Evolutionary conservation across 2,888 invertebrate genomes (phyloP), one percentile per base, ranked within the genome.

Genomic region (Euphydryas editha): DNA sequence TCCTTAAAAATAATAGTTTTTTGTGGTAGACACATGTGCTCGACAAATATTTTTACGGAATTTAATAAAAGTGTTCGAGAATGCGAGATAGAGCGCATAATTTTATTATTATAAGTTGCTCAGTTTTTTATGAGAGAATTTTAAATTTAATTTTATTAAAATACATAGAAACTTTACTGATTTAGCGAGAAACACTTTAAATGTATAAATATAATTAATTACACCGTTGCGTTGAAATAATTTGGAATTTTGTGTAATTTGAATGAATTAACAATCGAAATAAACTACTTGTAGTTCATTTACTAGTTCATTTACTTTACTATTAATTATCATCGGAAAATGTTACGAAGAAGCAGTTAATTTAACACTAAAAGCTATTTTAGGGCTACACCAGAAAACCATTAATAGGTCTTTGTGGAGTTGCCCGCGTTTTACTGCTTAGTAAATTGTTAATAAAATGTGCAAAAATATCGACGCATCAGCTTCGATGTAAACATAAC

Each of bases 1-100:
- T 68, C 65, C 58, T 68, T 68, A 70, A 82, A 84, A 76, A 79
- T 84, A 84, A 86, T 84, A 81, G 81, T 78, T 85, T 84, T 87
- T 81, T 82, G 70, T 68, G 69, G 64, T 73, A 79, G 83, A 77
- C 86, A 83, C 87, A 88, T 87, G 85, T 85, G 87, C 75, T 75
- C 60, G 70, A 72, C 65, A 70, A 55, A 57, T 63, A 60, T 51
- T 66, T 67, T 46, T 61, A 55, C 44, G 59, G 72, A 59, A 65
- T 67, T 65, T 67, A 73, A 67, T 67, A 64, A 57, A 64, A 54
- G 10, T 54, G 54, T 64, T 57, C 59, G 57, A 57, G 67, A 17
- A 57, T 51, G 59, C 56, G 42, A 36, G 56, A 49, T 64, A 55
- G 20, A 18, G 47, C 59, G 67, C 42, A 62, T 65, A 60, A 42